Base-by-base conservation (phyloP, 2,113 vertebrate species). In the Myanophis thanlyinensis region DNA sequence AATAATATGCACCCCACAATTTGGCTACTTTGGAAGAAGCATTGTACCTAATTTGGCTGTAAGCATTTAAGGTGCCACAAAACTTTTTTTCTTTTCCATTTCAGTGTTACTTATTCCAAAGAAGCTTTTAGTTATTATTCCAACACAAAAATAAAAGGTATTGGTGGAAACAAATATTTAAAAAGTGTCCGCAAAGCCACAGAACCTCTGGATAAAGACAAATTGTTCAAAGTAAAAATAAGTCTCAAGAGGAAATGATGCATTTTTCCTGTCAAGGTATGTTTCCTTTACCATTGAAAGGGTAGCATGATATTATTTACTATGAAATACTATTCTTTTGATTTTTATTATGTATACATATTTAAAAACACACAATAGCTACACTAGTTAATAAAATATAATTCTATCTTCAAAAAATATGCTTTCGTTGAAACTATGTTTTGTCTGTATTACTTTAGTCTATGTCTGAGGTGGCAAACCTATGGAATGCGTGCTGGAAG, bases 221-320 rank as follows among this genome's bases (percentile, higher is more conserved):
- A 94, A 59, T 3, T 90, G 56, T 3, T 52, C 30, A 92, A 85
- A 93, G 27, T 80, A 93, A 89, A 40, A 87, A 22, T 30, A 20
- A 27, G 84, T 59, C 27, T 86, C 0, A 0, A 27, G 90, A 96
- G 93, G 93, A 96, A 97, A 93, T 54, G 56, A 44, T 93, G 49
- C 0, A 0, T 49, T 94, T 92, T 95, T 97, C 96, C 94, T 94
- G 95, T 62, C 62, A 3, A n/a, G 52, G 25, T 86, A 86, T 86
- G 4, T 86, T 91, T 85, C 90, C 80, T 85, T 91, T 85, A 46
- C 49, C 51, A 30, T 12, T 15, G 90, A 90, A 40, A 52, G 89
- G 25, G 7, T n/a, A 18, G 23, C 44, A n/a, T 73, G 2, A 73
- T 73, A 73, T 73, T 8, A 40, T 73, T 35, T 89, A n/a, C 47